phyloP scores from a whole-genome alignment of 2,888 invertebrate species.

The Phragmatobia fuliginosa region DNA sequence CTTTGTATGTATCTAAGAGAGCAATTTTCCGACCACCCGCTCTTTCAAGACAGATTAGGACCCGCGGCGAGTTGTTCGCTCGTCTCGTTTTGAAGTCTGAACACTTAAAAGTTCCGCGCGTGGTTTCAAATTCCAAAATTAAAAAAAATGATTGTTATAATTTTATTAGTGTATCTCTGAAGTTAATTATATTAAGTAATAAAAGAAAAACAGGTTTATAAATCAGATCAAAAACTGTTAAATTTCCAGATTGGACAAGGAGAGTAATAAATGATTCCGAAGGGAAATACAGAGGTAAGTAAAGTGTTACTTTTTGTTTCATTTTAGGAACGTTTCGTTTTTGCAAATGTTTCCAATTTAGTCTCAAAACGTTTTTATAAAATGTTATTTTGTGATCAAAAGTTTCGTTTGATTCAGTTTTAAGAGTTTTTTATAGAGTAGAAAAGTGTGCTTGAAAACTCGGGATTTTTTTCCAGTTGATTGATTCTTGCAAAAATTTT shows the following conservation, averaged over 20 bases:
- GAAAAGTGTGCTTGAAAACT: background rate
- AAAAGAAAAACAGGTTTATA: background rate
- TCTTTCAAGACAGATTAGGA: constrained; percentile 4
- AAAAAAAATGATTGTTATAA: background rate
- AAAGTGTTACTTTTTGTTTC: background rate
- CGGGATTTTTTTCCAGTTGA: background rate
- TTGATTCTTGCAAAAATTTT: background rate
- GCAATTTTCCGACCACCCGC: background rate
- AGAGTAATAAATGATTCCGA: background rate
- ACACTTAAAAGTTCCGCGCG: background rate
- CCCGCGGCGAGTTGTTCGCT: constrained; percentile 8
- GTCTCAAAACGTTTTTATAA: background rate
- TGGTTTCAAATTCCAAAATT: background rate
- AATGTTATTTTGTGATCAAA: background rate
- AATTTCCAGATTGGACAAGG: background rate
- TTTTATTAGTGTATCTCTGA: background rate
- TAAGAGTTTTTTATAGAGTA: background rate
- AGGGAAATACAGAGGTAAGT: background rate
- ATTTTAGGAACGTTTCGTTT: background rate
- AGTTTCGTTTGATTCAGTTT: background rate
- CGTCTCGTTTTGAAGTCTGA: constrained; percentile 2
- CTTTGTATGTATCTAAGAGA: background rate
- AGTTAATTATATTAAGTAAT: background rate
- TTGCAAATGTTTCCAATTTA: background rate
- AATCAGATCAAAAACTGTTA: background rate